These are phyloP conservation scores for Calephelis perditalis DNA, from an alignment of 2,888 invertebrate genomes.

Conservation along the genomic window DNA sequence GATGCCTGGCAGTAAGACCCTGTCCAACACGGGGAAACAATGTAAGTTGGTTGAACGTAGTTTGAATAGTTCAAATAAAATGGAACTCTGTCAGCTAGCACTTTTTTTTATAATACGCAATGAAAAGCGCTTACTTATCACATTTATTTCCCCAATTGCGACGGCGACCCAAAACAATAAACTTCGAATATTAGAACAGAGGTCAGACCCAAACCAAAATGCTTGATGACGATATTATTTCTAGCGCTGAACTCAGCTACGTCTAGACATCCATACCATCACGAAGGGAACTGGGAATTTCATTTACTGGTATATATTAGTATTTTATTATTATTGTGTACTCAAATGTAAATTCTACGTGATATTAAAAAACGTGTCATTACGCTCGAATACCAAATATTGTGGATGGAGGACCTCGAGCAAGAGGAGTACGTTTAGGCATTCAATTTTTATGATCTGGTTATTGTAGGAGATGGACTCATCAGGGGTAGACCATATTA, in stretches of 20 bases:
- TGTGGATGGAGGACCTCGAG: not conserved
- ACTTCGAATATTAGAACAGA: not conserved
- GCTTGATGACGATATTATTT: not conserved
- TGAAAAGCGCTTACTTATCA: no score
- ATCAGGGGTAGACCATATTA: no score
- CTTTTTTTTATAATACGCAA: not conserved
- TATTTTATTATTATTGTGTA: constrained; percentile 5
- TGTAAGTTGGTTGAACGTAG: no score
- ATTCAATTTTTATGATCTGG: no score
- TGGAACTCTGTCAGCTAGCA: no score
- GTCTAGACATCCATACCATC: constrained; percentile 7
- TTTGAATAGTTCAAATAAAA: no score
- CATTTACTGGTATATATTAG: constrained; percentile 3
- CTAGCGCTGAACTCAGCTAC: not conserved
- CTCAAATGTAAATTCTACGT: not conserved
- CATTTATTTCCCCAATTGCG: not conserved
- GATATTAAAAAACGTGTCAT: constrained; percentile 3
- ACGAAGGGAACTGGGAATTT: constrained; percentile 3
- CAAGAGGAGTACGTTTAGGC: no score
- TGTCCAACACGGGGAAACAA: no score
- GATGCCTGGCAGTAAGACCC: no score
- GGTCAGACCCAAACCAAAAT: not conserved
- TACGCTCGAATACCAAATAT: not conserved
- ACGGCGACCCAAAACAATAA: not conserved
- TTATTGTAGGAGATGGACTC: no score